phyloP scores from a whole-genome alignment of 2,113 vertebrate species.

The Hippoglossus stenolepis region DNA sequence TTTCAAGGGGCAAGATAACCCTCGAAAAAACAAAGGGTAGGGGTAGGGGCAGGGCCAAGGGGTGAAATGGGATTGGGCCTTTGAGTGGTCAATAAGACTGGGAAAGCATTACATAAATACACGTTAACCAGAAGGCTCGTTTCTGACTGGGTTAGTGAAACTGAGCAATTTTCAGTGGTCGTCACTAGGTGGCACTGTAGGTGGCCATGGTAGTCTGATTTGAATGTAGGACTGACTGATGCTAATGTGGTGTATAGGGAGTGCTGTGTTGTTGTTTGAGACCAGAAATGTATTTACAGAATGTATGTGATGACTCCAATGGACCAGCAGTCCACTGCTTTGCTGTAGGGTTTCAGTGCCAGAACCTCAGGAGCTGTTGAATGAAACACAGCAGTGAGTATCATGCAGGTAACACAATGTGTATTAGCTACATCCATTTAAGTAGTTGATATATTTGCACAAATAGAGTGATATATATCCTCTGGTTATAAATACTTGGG shows the following conservation, averaged over 20 bases:
- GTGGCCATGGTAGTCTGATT: background rate
- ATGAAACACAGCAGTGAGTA: conserved; percentile 32
- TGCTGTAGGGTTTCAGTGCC: conserved; percentile 94
- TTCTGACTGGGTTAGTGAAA: background rate
- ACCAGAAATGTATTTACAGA: conserved; percentile 85
- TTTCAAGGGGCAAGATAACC: no score
- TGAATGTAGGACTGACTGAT: background rate
- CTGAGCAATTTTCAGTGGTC: background rate
- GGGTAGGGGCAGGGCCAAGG: no score
- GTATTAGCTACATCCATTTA: no score
- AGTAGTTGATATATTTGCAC: background rate
- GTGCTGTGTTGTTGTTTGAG: background rate
- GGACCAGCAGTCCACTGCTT: conserved; percentile 97
- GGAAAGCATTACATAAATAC: no score
- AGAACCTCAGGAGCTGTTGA: conserved; percentile 91
- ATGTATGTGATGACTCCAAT: conserved; percentile 97
- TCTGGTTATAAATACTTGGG: no score
- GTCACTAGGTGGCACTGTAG: background rate
- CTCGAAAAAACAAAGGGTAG: no score
- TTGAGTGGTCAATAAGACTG: no score
- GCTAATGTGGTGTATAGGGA: background rate
- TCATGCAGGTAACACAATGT: background rate
- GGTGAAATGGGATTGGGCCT: no score
- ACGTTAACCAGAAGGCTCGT: background rate
- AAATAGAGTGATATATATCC: background rate